Percentiles rank a stretch among this genome's conserved stretches.
Conservation (phyloP, 2,113 vertebrate species). For the Zosterops japonicus region DNA sequence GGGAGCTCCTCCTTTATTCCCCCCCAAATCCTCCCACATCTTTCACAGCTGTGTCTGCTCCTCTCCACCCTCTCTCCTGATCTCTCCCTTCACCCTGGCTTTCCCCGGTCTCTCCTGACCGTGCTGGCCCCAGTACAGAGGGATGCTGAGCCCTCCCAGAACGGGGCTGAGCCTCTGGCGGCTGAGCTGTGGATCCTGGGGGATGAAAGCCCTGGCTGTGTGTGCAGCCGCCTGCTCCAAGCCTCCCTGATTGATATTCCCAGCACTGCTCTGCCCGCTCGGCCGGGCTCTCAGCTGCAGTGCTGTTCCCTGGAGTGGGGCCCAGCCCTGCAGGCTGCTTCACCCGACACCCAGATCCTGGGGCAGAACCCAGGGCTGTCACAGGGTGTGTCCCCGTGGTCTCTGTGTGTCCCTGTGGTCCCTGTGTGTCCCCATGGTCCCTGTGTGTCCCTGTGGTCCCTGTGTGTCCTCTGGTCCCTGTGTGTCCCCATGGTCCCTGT, state of each 20-base stretch:
- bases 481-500: rapidly evolving
- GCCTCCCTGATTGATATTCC: conserved; percentile 63
- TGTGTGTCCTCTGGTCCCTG: not conserved
- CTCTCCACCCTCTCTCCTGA: not conserved
- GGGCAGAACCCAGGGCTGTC: not conserved
- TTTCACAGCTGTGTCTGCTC: not conserved
- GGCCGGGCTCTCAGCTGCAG: conserved; percentile 51
- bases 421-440: not conserved
- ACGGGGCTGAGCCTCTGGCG: not conserved
- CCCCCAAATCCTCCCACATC: rapidly evolving
- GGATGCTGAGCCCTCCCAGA: not conserved
- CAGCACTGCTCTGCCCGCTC: conserved; percentile 55
- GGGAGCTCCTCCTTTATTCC: rapidly evolving
- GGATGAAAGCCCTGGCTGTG: conserved; percentile 48
- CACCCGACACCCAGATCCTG: not conserved
- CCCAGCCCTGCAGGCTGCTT: conserved; percentile 20
- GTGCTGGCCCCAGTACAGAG: not conserved
- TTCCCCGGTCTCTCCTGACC: not conserved
- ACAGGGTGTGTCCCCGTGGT: rapidly evolving
- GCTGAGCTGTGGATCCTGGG: not conserved
- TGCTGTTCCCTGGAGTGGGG: conserved; percentile 15
- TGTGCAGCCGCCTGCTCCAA: not conserved
- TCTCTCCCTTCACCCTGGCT: not conserved
- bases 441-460: not conserved
- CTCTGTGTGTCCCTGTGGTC: not conserved